phyloP scores from a whole-genome alignment of 2,797 vertebrate species.

The Spondyliosoma cantharus region DNA sequence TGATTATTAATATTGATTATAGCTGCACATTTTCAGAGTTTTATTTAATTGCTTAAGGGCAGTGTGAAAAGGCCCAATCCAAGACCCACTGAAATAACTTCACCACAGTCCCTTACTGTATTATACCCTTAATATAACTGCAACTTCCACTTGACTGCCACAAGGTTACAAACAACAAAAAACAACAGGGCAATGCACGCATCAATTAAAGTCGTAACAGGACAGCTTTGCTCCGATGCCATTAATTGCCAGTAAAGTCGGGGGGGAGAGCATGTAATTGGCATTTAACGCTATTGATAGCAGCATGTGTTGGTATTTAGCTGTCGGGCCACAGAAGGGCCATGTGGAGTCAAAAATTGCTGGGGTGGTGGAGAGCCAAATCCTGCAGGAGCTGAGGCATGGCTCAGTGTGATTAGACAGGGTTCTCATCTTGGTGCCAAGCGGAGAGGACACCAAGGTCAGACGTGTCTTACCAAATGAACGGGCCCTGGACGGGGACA shows the following conservation, averaged over 20 bases:
- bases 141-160: slow-evolving; percentile 11
- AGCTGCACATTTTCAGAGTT: neutral
- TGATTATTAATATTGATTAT: no score
- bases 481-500: slow-evolving; percentile 22
- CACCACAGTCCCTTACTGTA: neutral
- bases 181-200: slow-evolving; percentile 28
- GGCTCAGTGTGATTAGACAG: slow-evolving; percentile 74
- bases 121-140: slow-evolving; percentile 10
- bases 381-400: slow-evolving; percentile 73
- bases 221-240: slow-evolving; percentile 53
- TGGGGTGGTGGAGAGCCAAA: slow-evolving; percentile 70
- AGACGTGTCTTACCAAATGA: slow-evolving; percentile 45
- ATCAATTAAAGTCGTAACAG: slow-evolving; percentile 61
- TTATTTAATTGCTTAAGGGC: neutral
- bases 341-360: slow-evolving; percentile 73
- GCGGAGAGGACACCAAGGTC: slow-evolving; percentile 74
- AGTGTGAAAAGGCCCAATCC: neutral
- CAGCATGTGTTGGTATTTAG: slow-evolving; percentile 80
- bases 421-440: slow-evolving; percentile 70
- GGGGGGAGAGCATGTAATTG: slow-evolving; percentile 75
- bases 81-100: neutral
- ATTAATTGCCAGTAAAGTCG: slow-evolving; percentile 75
- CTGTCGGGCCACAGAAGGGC: slow-evolving; percentile 69
- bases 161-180: slow-evolving; percentile 43
- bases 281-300: slow-evolving; percentile 76